Conservation (phyloP, 2,113 vertebrate species). For the Carassius auratus region DNA sequence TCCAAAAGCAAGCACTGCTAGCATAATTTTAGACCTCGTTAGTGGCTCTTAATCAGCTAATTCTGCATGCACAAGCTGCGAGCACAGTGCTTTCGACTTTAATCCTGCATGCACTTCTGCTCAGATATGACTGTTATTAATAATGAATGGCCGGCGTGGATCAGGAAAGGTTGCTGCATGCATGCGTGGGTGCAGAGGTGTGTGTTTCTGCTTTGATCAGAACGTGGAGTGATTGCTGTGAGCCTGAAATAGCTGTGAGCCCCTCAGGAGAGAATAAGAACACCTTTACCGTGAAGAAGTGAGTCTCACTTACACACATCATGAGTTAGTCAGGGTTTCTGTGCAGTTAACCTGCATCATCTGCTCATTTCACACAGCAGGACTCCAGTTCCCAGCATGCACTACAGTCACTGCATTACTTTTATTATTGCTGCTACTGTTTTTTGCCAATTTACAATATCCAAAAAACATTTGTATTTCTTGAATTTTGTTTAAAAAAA, state of each 20-base stretch:
- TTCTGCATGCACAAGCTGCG: neutral
- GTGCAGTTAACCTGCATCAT: neutral
- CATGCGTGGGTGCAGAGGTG: neutral
- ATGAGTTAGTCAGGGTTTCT: neutral
- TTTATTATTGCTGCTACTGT: no score
- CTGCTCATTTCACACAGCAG: neutral
- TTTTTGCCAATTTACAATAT: no score
- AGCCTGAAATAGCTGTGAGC: constrained; percentile 2
- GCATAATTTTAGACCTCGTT: neutral
- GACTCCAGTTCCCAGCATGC: neutral
- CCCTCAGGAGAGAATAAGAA: constrained; percentile 1
- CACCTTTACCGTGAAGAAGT: neutral
- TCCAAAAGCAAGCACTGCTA: no score
- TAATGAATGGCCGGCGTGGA: constrained; percentile 61
- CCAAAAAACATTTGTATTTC: no score
- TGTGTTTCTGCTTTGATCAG: constrained; percentile 2
- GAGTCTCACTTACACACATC: neutral
- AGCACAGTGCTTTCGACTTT: neutral
- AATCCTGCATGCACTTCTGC: constrained; percentile 4
- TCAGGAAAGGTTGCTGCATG: neutral
- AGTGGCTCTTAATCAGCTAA: neutral
- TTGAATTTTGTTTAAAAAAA: no score
- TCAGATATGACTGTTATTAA: constrained; percentile 62
- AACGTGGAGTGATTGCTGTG: neutral
- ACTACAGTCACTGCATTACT: no score